Percentiles rank a stretch among this genome's conserved stretches.
phyloP scores from a whole-genome alignment of 2,797 vertebrate genomes.

The Coranthus polyacanthus region DNA sequence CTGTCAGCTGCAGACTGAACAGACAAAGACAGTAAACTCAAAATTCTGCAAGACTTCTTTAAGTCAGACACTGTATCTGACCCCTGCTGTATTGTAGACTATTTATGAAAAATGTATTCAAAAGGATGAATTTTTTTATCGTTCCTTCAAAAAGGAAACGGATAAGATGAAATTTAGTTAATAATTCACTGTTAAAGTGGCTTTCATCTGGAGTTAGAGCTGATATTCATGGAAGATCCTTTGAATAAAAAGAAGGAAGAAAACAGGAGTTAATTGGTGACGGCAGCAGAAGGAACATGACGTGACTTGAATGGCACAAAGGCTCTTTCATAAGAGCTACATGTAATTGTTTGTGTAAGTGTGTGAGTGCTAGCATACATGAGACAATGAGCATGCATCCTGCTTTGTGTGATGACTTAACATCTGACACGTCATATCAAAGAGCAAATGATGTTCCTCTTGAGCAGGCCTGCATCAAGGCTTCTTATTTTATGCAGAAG shows the following conservation, averaged over 20 bases:
- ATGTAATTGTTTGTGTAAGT: background rate
- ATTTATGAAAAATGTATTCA: conserved; percentile 47
- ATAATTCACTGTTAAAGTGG: conserved; percentile 69
- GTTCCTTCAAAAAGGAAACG: conserved; percentile 54
- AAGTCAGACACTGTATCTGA: conserved; percentile 44
- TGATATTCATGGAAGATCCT: conserved; percentile 47
- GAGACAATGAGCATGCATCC: background rate
- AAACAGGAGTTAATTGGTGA: conserved; percentile 54
- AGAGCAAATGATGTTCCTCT: background rate
- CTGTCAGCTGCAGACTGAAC: conserved; percentile 29
- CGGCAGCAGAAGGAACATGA: conserved; percentile 31
- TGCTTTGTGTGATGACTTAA: background rate
- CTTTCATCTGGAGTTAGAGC: conserved; percentile 67
- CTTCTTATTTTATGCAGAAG: too few relatives aligned
- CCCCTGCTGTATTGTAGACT: conserved; percentile 20
- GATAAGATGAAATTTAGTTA: conserved; percentile 52
- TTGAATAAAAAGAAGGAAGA: conserved; percentile 49
- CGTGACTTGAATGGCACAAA: conserved; percentile 31
- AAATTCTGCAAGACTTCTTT: conserved; percentile 14
- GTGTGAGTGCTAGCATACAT: background rate
- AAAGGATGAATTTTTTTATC: conserved; percentile 21
- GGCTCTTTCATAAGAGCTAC: conserved; percentile 21
- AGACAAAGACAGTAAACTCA: conserved; percentile 12
- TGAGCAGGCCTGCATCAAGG: too few relatives aligned
- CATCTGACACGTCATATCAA: background rate